Conservation (phyloP, 2,797 vertebrate species). For the Danio choprae region DNA sequence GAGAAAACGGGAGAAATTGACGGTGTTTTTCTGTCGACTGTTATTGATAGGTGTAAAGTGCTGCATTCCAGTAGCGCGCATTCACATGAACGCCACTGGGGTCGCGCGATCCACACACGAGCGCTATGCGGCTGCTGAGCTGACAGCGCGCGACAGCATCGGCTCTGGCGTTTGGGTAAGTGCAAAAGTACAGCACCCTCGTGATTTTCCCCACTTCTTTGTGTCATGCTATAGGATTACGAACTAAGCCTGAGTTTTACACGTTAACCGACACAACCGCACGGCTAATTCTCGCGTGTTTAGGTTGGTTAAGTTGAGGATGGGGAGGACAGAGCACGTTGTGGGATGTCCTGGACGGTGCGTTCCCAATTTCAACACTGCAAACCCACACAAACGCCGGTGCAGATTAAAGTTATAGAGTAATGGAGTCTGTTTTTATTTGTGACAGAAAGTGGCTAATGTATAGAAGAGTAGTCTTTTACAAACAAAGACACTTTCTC, state of each 20-base stretch:
- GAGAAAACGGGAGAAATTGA: neutral
- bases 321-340: slow-evolving; percentile 16
- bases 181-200: neutral
- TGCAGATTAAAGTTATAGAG: neutral
- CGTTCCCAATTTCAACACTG: neutral
- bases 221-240: slow-evolving; percentile 3
- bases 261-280: slow-evolving; percentile 6
- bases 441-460: neutral
- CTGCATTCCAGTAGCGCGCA: slow-evolving; percentile 39
- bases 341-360: slow-evolving; percentile 34
- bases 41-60: slow-evolving; percentile 48
- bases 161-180: slow-evolving; percentile 31
- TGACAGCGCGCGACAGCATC: slow-evolving; percentile 33
- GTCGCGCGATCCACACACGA: slow-evolving; percentile 21
- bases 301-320: neutral
- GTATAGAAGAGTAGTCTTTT: no score
- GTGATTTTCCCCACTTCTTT: neutral
- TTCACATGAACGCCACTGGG: slow-evolving; percentile 40
- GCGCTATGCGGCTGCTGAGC: slow-evolving; percentile 44
- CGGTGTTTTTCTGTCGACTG: neutral
- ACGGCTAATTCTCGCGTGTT: neutral
- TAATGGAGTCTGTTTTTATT: neutral
- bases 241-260: neutral
- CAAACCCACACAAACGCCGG: neutral
- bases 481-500: neutral